Evolutionary conservation across 2,113 vertebrate species (phyloP).

Genomic region (Thamnophis sirtalis): DNA sequence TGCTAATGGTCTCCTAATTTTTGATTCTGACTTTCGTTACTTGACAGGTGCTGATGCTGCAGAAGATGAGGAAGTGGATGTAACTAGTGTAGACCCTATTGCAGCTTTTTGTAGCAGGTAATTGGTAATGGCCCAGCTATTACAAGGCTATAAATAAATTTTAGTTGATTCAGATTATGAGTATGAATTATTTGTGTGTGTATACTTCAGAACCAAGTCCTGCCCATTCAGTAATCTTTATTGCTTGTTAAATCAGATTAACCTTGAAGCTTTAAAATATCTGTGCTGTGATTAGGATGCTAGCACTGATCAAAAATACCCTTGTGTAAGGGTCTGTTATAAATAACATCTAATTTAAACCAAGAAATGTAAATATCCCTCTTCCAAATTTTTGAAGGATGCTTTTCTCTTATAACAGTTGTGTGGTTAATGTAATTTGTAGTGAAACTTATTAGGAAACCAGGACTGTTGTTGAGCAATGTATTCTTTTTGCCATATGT

Average conservation of each 20-base stretch:
- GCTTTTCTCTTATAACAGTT: neutral
- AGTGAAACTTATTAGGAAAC: neutral
- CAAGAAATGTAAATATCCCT: neutral
- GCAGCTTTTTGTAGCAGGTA: slow-evolving; percentile 96
- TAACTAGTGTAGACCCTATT: slow-evolving; percentile 94
- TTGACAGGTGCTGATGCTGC: slow-evolving; percentile 87
- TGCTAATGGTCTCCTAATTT: neutral
- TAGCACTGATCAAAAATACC: neutral
- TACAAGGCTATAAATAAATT: neutral
- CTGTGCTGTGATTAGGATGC: neutral
- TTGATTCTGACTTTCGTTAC: slow-evolving; percentile 13
- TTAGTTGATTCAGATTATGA: neutral
- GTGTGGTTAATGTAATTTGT: neutral
- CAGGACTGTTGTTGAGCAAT: neutral
- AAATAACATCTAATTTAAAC: neutral
- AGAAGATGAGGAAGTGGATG: slow-evolving; percentile 95
- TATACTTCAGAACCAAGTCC: neutral
- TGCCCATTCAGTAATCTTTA: neutral
- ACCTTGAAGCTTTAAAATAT: neutral
- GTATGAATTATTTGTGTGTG: neutral
- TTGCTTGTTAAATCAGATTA: neutral
- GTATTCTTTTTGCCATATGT: neutral
- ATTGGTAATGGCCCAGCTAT: neutral
- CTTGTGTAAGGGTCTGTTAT: neutral
- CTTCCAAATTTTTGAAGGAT: neutral